A percentile compares a stretch with the other conserved stretches of the same genome.
Evolutionary conservation across 30 jellyfish, hydroid and myxozoan species (phyloP).

Genomic region (Pelagia noctiluca): DNA sequence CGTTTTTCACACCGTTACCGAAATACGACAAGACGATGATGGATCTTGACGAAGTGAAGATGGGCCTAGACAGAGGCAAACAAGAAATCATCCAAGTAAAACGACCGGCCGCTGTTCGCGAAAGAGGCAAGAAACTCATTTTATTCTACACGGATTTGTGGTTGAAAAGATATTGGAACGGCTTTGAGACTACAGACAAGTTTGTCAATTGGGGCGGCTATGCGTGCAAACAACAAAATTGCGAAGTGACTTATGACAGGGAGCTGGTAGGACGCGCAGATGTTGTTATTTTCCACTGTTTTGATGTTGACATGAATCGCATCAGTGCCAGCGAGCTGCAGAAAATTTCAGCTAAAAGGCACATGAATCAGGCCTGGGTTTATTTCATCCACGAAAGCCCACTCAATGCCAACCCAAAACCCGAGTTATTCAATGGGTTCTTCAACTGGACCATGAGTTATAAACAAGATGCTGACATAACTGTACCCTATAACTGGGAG

Average conservation of each 20-base stretch:
- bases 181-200: constrained; percentile 77
- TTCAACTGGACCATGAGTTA: constrained; percentile 95
- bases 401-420: constrained; percentile 73
- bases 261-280: constrained; percentile 30
- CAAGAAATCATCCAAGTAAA: no score
- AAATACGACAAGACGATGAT: no score
- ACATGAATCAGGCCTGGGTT: constrained; percentile 75
- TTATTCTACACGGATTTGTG: constrained; percentile 73
- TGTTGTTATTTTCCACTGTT: constrained; percentile 72
- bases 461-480: constrained; percentile 80
- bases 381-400: constrained; percentile 88
- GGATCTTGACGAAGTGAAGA: no score
- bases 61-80: no score
- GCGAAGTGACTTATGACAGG: constrained; percentile 68
- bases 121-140: constrained; percentile 45
- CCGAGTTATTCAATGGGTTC: constrained; percentile 70
- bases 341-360: constrained; percentile 29
- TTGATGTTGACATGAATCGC: constrained; percentile 82
- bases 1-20: no score
- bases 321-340: constrained; percentile 52
- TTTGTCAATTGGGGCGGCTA: constrained; percentile 83
- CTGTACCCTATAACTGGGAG: constrained; percentile 93
- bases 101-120: no score
- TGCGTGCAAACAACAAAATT: constrained; percentile 66
- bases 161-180: constrained; percentile 81